Percentiles rank a stretch among this genome's conserved stretches.
Conservation (phyloP, 2,888 invertebrate species). For the Gisinianus flammeolus region DNA sequence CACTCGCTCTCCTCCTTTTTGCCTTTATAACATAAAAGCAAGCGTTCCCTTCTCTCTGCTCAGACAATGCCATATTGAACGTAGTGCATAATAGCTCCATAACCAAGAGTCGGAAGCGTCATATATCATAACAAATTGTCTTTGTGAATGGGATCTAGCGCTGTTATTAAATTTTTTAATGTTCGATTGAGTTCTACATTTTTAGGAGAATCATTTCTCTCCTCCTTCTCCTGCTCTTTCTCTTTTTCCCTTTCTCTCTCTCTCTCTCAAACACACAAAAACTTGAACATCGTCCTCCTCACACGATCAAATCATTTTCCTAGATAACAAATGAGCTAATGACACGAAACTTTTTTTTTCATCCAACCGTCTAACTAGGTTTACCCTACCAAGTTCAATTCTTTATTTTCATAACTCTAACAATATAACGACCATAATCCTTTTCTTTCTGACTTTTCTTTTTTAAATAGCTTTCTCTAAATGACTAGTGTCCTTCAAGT, state of each 20-base stretch:
- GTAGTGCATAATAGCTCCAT: constrained; percentile 56
- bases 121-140: constrained; percentile 60
- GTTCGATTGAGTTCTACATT: constrained; percentile 58
- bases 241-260: constrained; percentile 18
- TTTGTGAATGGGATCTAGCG: constrained; percentile 58
- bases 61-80: constrained; percentile 53
- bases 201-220: constrained; percentile 21
- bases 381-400: neutral
- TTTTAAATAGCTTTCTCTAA: neutral
- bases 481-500: neutral
- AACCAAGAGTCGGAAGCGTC: constrained; percentile 56
- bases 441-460: neutral
- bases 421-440: neutral
- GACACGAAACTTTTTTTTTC: constrained; percentile 16
- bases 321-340: constrained; percentile 22
- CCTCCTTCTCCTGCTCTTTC: constrained; percentile 22
- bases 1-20: constrained; percentile 39
- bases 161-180: constrained; percentile 60
- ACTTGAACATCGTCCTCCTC: neutral
- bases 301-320: constrained; percentile 26
- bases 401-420: neutral
- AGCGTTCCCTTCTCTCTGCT: constrained; percentile 35
- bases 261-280: neutral
- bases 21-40: constrained; percentile 37
- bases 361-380: neutral